Evolutionary conservation across 1,140 invertebrate species (phyloP), one percentile per base, ranked within the genome.

Genomic region (Babylonia areolata): DNA sequence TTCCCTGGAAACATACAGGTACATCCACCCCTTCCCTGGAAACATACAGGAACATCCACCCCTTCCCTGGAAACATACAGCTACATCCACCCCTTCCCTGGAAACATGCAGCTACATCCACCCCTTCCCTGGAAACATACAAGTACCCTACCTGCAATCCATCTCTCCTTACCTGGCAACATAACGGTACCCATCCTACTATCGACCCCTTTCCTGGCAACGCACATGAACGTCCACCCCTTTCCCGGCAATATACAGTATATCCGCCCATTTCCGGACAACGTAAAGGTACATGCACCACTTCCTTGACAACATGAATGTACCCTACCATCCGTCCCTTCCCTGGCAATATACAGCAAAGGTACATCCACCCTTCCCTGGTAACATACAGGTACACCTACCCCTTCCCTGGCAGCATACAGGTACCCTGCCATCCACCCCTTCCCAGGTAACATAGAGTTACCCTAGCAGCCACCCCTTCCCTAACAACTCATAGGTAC

Each of bases 321-420:
- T 64, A 64, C 20, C 6, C 87, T 37, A 90, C 87, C 35, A 90
- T 93, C 51, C 92, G 92, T 85, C 92, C 92, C 3, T 85, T 93
- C 73, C 94, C 93, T 39, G 92, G 93, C 9, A 86, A 91, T 69
- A 88, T 92, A 73, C 69, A 40, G 81, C 85, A 90, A 37, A 80
- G 81, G 33, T 23, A 64, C 23, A 5, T 31, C 6, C 58, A 28
- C 20, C 23, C 17, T 64, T 28, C 15, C 42, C 42, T 46, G 42
- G 46, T 17, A 51, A 51, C 0, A 51, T 51, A 12, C 17, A 51
- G 46, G 79, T n/a, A 23, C 28, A 69, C n/a, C 12, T 23, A 69
- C 15, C 23, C 23, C 23, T 69, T 69, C 28, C 23, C 23, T 28
- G n/a, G 23, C n/a, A 69, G 28, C n/a, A 31, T 2, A 23, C 12